Conservation (phyloP, 2,797 vertebrate genomes). For the Thaleichthys pacificus region DNA sequence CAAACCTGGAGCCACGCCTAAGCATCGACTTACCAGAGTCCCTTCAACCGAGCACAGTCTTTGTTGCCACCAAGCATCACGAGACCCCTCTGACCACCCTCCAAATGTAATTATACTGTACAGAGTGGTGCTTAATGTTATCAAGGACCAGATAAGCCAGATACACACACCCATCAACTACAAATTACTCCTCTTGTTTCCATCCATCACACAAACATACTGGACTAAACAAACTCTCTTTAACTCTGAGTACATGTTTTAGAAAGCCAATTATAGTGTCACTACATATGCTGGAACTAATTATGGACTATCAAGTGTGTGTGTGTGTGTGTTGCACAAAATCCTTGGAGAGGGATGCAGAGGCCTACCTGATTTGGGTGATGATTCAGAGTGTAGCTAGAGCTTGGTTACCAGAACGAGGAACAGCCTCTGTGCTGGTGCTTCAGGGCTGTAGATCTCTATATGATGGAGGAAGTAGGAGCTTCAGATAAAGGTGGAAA, state of each 20-base stretch:
- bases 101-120: conserved; percentile 58
- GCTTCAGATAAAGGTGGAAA: conserved; percentile 66
- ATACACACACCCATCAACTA: background rate
- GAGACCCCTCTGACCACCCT: conserved; percentile 54
- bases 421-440: conserved; percentile 32
- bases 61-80: conserved; percentile 62
- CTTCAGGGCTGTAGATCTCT: conserved; percentile 53
- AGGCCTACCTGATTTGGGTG: conserved; percentile 65
- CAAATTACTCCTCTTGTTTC: background rate
- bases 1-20: conserved; percentile 67
- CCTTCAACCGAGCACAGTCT: conserved; percentile 10
- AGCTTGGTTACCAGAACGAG: conserved; percentile 54
- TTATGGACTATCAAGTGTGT: background rate
- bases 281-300: background rate
- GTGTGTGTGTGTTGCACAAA: background rate
- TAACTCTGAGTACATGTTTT: background rate
- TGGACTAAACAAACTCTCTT: background rate
- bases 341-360: conserved; percentile 5
- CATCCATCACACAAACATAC: background rate
- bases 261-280: background rate
- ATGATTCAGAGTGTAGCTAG: conserved; percentile 37
- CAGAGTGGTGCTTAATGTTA: conserved; percentile 58
- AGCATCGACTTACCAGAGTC: conserved; percentile 37
- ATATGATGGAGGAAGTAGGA: conserved; percentile 74
- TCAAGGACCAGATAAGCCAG: conserved; percentile 53